Conservation (phyloP, 2,888 invertebrate genomes). For the Catocala nupta region DNA sequence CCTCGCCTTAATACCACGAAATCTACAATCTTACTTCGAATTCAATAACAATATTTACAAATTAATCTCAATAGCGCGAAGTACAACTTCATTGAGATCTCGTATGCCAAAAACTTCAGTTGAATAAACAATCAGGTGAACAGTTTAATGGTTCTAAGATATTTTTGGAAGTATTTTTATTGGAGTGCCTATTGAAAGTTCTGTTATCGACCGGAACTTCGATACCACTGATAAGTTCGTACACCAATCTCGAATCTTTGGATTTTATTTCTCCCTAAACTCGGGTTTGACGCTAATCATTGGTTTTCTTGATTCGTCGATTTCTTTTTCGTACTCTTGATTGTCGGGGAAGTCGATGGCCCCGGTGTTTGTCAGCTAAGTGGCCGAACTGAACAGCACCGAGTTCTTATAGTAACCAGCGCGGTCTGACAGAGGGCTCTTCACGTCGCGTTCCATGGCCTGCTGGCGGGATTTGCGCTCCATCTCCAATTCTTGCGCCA, state of each 20-base stretch:
- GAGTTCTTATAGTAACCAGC: slow-evolving; percentile 96
- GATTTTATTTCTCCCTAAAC: slow-evolving; percentile 83
- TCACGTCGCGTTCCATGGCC: slow-evolving; percentile 93
- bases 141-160: slow-evolving; percentile 47
- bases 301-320: slow-evolving; percentile 80
- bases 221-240: slow-evolving; percentile 53
- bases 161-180: slow-evolving; percentile 44
- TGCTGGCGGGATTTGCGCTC: slow-evolving; percentile 95
- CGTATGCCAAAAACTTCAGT: slow-evolving; percentile 64
- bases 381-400: slow-evolving; percentile 95
- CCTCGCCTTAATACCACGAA: slow-evolving; percentile 71
- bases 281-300: slow-evolving; percentile 87
- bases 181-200: slow-evolving; percentile 31
- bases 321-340: slow-evolving; percentile 72
- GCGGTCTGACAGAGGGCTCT: slow-evolving; percentile 94
- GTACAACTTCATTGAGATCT: slow-evolving; percentile 74
- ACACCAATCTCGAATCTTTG: slow-evolving; percentile 63
- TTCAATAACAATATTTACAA: slow-evolving; percentile 84
- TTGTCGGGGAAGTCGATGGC: slow-evolving; percentile 75
- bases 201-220: slow-evolving; percentile 41
- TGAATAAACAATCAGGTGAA: slow-evolving; percentile 66
- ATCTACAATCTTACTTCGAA: slow-evolving; percentile 72
- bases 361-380: slow-evolving; percentile 87
- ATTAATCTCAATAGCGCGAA: slow-evolving; percentile 73
- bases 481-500: slow-evolving; percentile 95